A percentile compares a stretch with the other conserved stretches of the same genome.
Evolutionary conservation across 2,888 invertebrate species (phyloP).

Genomic region (Molorchus minor): DNA sequence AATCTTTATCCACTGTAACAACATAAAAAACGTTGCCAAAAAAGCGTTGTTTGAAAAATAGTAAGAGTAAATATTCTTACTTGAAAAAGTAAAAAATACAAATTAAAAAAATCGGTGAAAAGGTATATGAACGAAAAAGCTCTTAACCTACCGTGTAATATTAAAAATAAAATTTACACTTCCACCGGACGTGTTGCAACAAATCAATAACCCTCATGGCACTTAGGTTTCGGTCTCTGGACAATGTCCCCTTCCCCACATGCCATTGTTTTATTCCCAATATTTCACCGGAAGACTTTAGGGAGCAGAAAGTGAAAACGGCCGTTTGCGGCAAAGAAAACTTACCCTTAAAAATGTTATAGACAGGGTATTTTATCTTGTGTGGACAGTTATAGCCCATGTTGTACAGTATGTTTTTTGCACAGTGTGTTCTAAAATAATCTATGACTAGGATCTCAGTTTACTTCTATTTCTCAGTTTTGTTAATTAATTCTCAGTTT

Average conservation of each 20-base stretch:
- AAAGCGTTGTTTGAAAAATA: too few relatives aligned
- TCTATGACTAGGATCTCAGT: too few relatives aligned
- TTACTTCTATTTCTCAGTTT: too few relatives aligned
- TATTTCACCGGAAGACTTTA: slow-evolving; percentile 56
- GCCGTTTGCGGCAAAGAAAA: slow-evolving; percentile 52
- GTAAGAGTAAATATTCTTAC: too few relatives aligned
- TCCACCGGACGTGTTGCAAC: slow-evolving; percentile 58
- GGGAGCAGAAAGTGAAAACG: slow-evolving; percentile 57
- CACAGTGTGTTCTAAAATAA: not conserved
- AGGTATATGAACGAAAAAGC: too few relatives aligned
- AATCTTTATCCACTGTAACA: too few relatives aligned
- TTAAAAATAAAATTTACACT: slow-evolving; percentile 53
- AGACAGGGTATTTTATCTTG: slow-evolving; percentile 43
- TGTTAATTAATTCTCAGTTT: too few relatives aligned
- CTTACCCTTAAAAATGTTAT: slow-evolving; percentile 43
- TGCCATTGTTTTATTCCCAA: slow-evolving; percentile 57
- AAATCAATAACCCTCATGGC: slow-evolving; percentile 59
- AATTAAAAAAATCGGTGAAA: too few relatives aligned
- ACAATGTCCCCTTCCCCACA: slow-evolving; percentile 45
- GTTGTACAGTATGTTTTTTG: too few relatives aligned
- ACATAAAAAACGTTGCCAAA: too few relatives aligned
- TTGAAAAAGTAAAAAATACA: too few relatives aligned
- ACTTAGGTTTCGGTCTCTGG: slow-evolving; percentile 44
- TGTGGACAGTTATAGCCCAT: slow-evolving; percentile 40
- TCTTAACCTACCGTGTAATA: too few relatives aligned